Evolutionary conservation across 2,797 vertebrate genomes (phyloP), one percentile per base, ranked within the genome.

Genomic region (Periparus ater): DNA sequence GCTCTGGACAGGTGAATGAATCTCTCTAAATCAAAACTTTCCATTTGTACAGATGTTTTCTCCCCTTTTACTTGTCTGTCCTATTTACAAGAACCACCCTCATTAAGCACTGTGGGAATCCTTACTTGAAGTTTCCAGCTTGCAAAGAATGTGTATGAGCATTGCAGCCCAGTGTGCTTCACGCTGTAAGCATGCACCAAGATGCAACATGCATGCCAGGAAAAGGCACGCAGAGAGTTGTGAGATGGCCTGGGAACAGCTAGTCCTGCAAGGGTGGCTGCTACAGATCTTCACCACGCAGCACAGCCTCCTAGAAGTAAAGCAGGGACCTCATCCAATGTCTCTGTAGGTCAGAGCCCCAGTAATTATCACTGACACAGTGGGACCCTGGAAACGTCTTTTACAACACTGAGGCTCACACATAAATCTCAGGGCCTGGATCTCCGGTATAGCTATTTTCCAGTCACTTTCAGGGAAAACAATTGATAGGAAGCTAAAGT

Each of bases 101-200:
- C 10, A 42, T 13, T 48, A 55, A 78, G 18, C 14, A 32, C 29
- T 55, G 9, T 23, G 34, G 18, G 10, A 74, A 65, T 63, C 38
- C 2, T 26, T 54, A 44, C 40, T 76, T 66, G 44, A 48, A 34
- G 3, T 45, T 73, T 74, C 17, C 25, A 15, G 7, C 60, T 48
- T 66, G 12, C 45, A 77, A 23, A 13, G 11, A 9, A 66, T 32
- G 4, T 25, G 7, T 25, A 4, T 7, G 20, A 25, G 22, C 2
- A 2, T 47, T 4, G 1, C 1, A 13, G 12, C 13, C 3, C n/a
- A 23, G 23, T 21, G 57, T 13, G 18, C 2, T 58, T 76, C 1
- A 0, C 61, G 75, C 20, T 45, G 23, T 18, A 8, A 13, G 15
- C 9, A 38, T 29, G 27, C 17, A 73, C 36, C 36, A 36, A 36